Evolutionary conservation across 1,140 invertebrate species (phyloP).

Genomic region (Drosophila ananassae): DNA sequence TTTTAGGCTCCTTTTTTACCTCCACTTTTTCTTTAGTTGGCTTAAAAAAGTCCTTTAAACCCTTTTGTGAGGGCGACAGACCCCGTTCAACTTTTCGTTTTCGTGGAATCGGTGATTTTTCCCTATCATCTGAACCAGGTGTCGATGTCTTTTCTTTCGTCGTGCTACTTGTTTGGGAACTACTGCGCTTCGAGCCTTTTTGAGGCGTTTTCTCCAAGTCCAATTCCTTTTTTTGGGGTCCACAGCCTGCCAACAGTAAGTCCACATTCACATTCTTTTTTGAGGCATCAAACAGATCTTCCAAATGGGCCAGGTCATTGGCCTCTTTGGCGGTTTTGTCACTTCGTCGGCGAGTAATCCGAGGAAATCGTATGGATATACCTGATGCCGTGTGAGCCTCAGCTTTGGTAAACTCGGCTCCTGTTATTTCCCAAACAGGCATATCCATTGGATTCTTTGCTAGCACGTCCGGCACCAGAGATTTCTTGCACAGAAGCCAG

Average conservation of each 20-base stretch:
- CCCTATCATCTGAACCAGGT: constrained; percentile 31
- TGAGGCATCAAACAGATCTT: constrained; percentile 87
- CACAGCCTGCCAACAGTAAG: constrained; percentile 83
- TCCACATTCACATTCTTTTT: constrained; percentile 88
- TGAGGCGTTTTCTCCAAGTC: constrained; percentile 50
- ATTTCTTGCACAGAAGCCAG: constrained; percentile 93
- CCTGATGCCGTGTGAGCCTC: constrained; percentile 95
- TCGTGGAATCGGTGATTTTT: neutral
- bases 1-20: neutral
- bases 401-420: constrained; percentile 94
- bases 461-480: constrained; percentile 95
- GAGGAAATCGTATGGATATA: constrained; percentile 96
- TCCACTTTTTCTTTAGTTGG: constrained; percentile 20
- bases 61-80: constrained; percentile 20
- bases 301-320: constrained; percentile 90
- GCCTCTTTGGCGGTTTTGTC: constrained; percentile 95
- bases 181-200: constrained; percentile 17
- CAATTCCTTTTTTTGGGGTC: constrained; percentile 10
- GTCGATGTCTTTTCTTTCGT: constrained; percentile 43
- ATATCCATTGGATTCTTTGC: constrained; percentile 92
- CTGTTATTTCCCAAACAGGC: constrained; percentile 97
- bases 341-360: constrained; percentile 91
- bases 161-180: constrained; percentile 17
- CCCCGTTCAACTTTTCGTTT: constrained; percentile 29
- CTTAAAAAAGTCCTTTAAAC: constrained; percentile 49